Evolutionary conservation across 2,797 vertebrate species (phyloP), one percentile per base, ranked within the genome.

Genomic region (Agapornis canus): DNA sequence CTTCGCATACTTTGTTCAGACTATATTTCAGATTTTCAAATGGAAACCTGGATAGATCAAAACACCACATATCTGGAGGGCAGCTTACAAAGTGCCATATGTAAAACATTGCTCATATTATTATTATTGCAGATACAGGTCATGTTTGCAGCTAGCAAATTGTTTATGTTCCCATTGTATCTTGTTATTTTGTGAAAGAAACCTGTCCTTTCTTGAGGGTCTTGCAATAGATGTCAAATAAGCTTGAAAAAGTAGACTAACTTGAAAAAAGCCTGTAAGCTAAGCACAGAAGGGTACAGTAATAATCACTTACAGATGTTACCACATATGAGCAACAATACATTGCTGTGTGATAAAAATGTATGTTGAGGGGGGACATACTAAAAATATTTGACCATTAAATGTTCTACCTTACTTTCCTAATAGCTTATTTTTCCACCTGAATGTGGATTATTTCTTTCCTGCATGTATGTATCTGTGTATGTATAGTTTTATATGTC

Each of bases 331-430:
- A 65, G n/a, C 37, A 35, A 16, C n/a, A 35, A 25, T 35, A 20
- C 4, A 31, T 49, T 22, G 10, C 22, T 79, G 35, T 15, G 25
- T 31, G 23, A 57, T 16, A 89, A 71, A 89, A 82, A 47, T 13
- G 4, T 4, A 23, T 0, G 1, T 32, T 59, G n/a, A 1, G 3
- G 3, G 14, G 4, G 4, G 57, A 11, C n/a, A 35, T n/a, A 52
- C 7, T n/a, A 47, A 59, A 72, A 47, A 27, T 66, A 51, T 65
- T 39, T 73, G 9, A 31, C 14, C 14, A 4, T 56, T 77, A 43
- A 68, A 47, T 56, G 2, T 40, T 76, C 20, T 65, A 39, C 3
- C 3, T 69, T 76, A 29, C 69, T 70, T 80, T 90, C 29, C 26
- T 64, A 12, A 9, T 32, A 56, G n/a, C n/a, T 23, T 32, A 56